Conservation (phyloP, 2,888 invertebrate species). For the Hirtodrosophila duncani region DNA sequence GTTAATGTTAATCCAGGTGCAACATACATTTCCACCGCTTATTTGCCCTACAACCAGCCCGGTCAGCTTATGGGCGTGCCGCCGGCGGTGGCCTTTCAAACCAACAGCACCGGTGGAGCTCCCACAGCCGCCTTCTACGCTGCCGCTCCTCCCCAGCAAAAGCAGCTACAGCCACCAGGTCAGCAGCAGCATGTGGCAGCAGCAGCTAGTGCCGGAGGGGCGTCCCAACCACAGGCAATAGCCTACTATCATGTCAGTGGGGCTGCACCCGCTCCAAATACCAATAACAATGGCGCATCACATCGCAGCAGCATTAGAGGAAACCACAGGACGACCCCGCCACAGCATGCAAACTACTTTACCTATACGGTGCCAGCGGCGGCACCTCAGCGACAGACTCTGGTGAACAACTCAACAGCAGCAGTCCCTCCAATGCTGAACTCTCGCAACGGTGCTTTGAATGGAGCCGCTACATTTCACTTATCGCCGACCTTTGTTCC, state of each 20-base stretch:
- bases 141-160: slow-evolving; percentile 35
- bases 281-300: slow-evolving; percentile 6
- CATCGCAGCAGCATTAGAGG: slow-evolving; percentile 38
- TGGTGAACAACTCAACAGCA: slow-evolving; percentile 41
- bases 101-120: slow-evolving; percentile 36
- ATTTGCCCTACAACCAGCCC: slow-evolving; percentile 36
- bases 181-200: slow-evolving; percentile 43
- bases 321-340: slow-evolving; percentile 37
- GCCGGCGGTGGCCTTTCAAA: slow-evolving; percentile 36
- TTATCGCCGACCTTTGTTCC: slow-evolving; percentile 58
- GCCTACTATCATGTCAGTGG: slow-evolving; percentile 29
- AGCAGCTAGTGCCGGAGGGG: slow-evolving; percentile 13
- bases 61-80: slow-evolving; percentile 36
- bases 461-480: slow-evolving; percentile 57
- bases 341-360: slow-evolving; percentile 43
- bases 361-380: slow-evolving; percentile 49
- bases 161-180: slow-evolving; percentile 26
- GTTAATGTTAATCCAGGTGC: slow-evolving; percentile 12
- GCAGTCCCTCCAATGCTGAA: slow-evolving; percentile 42
- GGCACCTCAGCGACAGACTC: slow-evolving; percentile 50
- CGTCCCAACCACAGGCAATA: slow-evolving; percentile 22
- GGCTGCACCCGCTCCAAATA: slow-evolving; percentile 7
- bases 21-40: slow-evolving; percentile 37
- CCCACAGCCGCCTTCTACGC: slow-evolving; percentile 28
- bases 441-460: slow-evolving; percentile 48